These are phyloP conservation scores for Gasterosteus nipponicus DNA, from an alignment of 2,113 vertebrate species.

Conservation along the genomic window DNA sequence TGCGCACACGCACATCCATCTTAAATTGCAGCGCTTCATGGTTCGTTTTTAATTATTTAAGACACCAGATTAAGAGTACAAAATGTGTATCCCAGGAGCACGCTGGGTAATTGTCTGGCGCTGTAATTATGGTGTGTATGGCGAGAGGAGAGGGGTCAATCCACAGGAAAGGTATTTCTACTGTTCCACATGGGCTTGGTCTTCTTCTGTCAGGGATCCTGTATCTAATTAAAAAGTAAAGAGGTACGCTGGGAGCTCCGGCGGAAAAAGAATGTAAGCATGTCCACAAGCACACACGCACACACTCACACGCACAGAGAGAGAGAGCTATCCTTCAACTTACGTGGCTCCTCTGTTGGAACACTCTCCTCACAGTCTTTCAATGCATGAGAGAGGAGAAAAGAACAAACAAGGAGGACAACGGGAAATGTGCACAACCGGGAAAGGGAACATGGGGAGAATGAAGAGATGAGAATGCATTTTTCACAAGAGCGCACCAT, in stretches of 20 bases:
- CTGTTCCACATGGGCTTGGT: conserved; percentile 50
- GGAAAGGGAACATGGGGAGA: conserved; percentile 16
- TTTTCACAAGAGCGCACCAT: conserved; percentile 9
- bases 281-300: conserved; percentile 56
- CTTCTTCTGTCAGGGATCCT: conserved; percentile 51
- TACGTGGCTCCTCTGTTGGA: conserved; percentile 78
- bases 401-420: conserved; percentile 44
- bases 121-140: conserved; percentile 74
- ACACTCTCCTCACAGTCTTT: conserved; percentile 82
- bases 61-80: conserved; percentile 80
- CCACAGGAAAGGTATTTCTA: conserved; percentile 50
- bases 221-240: conserved; percentile 69
- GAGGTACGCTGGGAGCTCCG: conserved; percentile 45
- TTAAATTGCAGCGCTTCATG: conserved; percentile 64
- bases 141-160: conserved; percentile 45
- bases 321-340: conserved; percentile 66
- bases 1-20: conserved; percentile 19
- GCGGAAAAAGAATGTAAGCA: conserved; percentile 37
- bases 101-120: conserved; percentile 75
- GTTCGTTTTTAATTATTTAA: conserved; percentile 81
- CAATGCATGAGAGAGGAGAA: conserved; percentile 48
- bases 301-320: conserved; percentile 52
- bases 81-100: conserved; percentile 77
- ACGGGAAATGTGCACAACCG: conserved; percentile 34
- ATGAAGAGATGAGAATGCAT: conserved; percentile 20